These are phyloP conservation scores for Drosophila seclusa DNA, from an alignment of 2,888 invertebrate species.

Conservation along the genomic window DNA sequence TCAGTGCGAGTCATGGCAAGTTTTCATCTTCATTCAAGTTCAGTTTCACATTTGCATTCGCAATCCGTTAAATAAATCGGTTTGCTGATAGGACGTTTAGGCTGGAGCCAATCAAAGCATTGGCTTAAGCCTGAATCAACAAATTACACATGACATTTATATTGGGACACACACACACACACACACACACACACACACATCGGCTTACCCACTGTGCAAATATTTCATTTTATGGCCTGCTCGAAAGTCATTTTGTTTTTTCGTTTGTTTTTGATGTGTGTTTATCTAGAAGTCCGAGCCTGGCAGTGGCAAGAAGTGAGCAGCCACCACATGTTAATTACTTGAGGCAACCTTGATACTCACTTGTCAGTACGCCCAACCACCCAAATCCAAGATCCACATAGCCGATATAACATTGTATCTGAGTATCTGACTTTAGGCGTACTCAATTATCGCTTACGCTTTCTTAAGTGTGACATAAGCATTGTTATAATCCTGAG, in stretches of 20 bases:
- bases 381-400: not conserved
- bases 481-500: not conserved
- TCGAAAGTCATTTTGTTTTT: not conserved
- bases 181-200: conserved; percentile 11
- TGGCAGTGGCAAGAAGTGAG: conserved; percentile 24
- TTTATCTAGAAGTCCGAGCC: conserved; percentile 16
- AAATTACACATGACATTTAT: conserved; percentile 63
- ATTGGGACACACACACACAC: conserved; percentile 30
- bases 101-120: conserved; percentile 6
- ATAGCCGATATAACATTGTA: not conserved
- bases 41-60: conserved; percentile 2
- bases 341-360: conserved; percentile 13
- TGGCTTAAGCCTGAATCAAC: conserved; percentile 62
- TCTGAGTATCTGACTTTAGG: not conserved
- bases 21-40: not conserved
- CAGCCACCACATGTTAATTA: conserved; percentile 42
- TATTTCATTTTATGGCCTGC: conserved; percentile 35
- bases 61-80: conserved; percentile 32
- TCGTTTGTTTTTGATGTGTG: conserved; percentile 10
- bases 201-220: conserved; percentile 37
- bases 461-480: not conserved
- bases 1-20: not conserved
- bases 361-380: conserved; percentile 8
- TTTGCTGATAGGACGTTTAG: conserved; percentile 23
- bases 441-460: not conserved